These are phyloP conservation scores for Barnardius zonarius DNA, from an alignment of 2,113 vertebrate genomes.

Conservation along the genomic window DNA sequence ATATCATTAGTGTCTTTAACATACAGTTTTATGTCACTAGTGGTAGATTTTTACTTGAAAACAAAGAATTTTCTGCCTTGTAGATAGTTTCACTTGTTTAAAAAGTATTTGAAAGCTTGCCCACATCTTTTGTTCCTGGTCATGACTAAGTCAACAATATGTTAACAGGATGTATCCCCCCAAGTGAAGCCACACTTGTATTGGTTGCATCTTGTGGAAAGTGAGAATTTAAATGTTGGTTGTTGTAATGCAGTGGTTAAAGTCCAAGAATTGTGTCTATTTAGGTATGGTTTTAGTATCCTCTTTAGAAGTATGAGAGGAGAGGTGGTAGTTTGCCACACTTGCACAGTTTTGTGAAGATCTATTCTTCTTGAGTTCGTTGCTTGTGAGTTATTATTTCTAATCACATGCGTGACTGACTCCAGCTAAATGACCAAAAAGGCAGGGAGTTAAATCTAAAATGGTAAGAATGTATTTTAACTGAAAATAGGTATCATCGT, in stretches of 20 bases:
- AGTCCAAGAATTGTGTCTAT: neutral
- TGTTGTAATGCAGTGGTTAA: conserved; percentile 9
- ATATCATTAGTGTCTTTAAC: neutral
- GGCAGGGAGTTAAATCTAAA: conserved; percentile 70
- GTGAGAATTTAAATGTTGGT: neutral
- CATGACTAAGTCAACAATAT: neutral
- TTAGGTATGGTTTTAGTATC: neutral
- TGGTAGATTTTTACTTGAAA: neutral
- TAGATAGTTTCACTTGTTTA: neutral
- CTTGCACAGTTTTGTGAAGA: conserved; percentile 55
- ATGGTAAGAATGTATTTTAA: conserved; percentile 68
- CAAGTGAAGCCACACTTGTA: neutral
- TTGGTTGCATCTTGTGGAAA: neutral
- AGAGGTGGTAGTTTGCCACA: conserved; percentile 46
- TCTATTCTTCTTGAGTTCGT: conserved; percentile 71
- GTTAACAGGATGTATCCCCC: neutral
- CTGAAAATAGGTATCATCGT: conserved; percentile 69
- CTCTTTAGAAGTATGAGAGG: conserved; percentile 29
- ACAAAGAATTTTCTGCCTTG: neutral
- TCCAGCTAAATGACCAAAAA: conserved; percentile 72
- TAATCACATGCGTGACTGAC: conserved; percentile 76
- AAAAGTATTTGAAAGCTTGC: neutral
- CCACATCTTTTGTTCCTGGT: neutral
- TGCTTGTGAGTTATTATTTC: conserved; percentile 75
- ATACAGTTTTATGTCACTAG: neutral